phyloP scores from a whole-genome alignment of 2,888 invertebrate species.

The Barypeithes pellucidus region DNA sequence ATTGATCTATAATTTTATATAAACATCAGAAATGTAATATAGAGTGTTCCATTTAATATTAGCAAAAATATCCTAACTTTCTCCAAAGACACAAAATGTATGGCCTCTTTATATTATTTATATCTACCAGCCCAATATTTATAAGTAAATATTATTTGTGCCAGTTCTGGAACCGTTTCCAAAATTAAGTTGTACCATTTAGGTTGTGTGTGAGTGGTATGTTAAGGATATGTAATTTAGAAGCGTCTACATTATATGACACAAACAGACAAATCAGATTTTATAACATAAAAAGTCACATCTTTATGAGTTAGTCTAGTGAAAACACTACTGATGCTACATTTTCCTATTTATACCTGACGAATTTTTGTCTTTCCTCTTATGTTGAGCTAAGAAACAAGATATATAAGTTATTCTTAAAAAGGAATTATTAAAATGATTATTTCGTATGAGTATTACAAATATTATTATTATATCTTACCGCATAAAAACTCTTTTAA shows the following conservation, averaged over 20 bases:
- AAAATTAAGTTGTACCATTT: too few species aligned
- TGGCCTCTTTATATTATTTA: too few species aligned
- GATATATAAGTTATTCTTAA: constrained; percentile 27
- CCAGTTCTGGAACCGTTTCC: too few species aligned
- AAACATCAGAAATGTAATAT: too few species aligned
- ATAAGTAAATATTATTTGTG: too few species aligned
- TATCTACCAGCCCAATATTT: too few species aligned
- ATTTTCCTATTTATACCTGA: constrained; percentile 61
- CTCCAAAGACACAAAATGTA: too few species aligned
- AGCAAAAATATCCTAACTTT: too few species aligned
- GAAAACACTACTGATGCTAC: constrained; percentile 35
- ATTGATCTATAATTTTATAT: too few species aligned
- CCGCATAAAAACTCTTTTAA: constrained; percentile 88
- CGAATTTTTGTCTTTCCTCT: constrained; percentile 72
- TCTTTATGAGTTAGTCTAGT: constrained; percentile 1
- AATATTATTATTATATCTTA: constrained; percentile 64
- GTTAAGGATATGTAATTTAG: not conserved
- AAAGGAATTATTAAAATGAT: constrained; percentile 1
- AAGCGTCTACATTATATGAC: constrained; percentile 6
- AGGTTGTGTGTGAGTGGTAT: too few species aligned
- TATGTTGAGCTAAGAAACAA: constrained; percentile 73
- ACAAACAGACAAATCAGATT: not conserved
- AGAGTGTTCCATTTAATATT: too few species aligned
- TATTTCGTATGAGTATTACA: constrained; percentile 7
- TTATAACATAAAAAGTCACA: not conserved